Evolutionary conservation across 2,888 invertebrate species (phyloP), one percentile per base, ranked within the genome.

Genomic region (Ennomos quercinarius): DNA sequence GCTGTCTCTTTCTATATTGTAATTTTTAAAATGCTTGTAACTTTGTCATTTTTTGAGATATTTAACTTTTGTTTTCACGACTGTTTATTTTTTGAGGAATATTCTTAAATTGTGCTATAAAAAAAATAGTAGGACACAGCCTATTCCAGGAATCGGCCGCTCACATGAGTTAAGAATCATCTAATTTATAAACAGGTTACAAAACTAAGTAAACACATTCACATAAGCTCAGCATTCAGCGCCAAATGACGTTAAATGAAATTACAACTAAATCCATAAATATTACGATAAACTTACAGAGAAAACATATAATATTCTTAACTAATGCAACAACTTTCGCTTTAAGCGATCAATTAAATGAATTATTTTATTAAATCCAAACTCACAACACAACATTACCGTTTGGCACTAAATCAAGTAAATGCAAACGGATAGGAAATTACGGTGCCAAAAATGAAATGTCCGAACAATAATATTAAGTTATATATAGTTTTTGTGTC

Each of bases 221-320:
- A 89, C 89, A 88, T 80, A 73, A 83, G 81, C 84, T 84, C 45
- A 80, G 78, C 80, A 79, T 81, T 80, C 74, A 77, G 71, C 82
- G 80, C 79, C 76, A 65, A 61, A 60, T 66, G 77, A 83, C 81
- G 78, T 74, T 76, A 80, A 80, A 81, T 73, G 65, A 75, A 38
- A 73, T 72, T 76, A 73, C 36, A 63, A 75, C 70, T 78, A 81
- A 75, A 77, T 79, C 68, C 71, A 85, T 83, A 86, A 84, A 84
- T 82, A 81, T 71, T 74, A 77, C 57, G 67, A 71, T 77, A 76
- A 78, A 74, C 77, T 84, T 83, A 82, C 63, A 76, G 67, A 73
- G 39, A 56, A 52, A 56, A 55, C 71, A 71, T 70, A 73, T 70
- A 73, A 76, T 74, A 64, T 67, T 68, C 76, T 77, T 79, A 83